Percentiles rank a stretch among this genome's conserved stretches.
Evolutionary conservation across 2,113 vertebrate species (phyloP).

Genomic region (Heterotis niloticus): DNA sequence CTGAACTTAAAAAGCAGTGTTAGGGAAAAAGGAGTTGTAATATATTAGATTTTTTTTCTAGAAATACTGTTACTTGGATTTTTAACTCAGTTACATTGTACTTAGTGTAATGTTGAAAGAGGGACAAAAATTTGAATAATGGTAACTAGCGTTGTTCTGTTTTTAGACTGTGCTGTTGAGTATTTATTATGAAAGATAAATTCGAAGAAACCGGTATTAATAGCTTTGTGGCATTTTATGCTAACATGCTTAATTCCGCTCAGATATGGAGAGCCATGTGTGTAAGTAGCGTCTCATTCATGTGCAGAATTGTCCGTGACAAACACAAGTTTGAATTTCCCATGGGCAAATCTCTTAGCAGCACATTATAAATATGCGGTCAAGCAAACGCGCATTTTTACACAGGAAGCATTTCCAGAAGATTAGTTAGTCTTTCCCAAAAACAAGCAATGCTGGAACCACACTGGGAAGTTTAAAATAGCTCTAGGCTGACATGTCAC

Average conservation of each 20-base stretch:
- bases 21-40: background rate
- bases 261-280: too few species aligned
- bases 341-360: background rate
- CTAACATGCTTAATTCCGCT: too few species aligned
- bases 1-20: background rate
- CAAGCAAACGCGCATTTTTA: slow-evolving; percentile 3
- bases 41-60: background rate
- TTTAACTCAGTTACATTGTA: too few species aligned
- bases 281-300: too few species aligned
- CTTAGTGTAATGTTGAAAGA: too few species aligned
- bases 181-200: too few species aligned
- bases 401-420: background rate
- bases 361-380: slow-evolving; percentile 14
- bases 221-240: too few species aligned
- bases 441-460: background rate
- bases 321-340: background rate
- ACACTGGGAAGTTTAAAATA: background rate
- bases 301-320: background rate
- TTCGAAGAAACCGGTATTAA: too few species aligned
- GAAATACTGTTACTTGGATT: background rate
- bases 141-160: too few species aligned
- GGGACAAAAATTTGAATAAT: too few species aligned
- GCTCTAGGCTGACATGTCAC: background rate
- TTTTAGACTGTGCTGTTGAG: too few species aligned
- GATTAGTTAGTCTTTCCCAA: slow-evolving; percentile 12